Evolutionary conservation across 2,797 vertebrate genomes (phyloP).

Genomic region (Pantherophis alleghaniensis): DNA sequence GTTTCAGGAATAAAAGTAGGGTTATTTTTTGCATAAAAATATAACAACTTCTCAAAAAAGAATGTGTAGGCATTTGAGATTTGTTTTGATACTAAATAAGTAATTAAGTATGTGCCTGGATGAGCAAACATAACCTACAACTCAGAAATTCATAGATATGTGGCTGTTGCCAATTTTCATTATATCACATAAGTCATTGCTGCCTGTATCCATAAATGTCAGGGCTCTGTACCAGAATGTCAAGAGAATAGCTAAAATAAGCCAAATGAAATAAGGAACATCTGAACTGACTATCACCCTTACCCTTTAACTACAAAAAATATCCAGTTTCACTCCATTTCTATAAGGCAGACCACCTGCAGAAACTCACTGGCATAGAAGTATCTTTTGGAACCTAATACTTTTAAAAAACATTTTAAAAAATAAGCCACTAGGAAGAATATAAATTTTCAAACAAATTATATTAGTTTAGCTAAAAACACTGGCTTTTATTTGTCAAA

Average conservation of each 20-base stretch:
- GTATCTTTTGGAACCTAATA: background rate
- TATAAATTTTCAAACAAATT: background rate
- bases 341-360: constrained; percentile 11
- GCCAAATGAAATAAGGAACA: background rate
- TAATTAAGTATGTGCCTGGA: background rate
- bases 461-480: background rate
- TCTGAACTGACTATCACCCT: background rate
- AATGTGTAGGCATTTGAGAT: background rate
- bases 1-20: background rate
- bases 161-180: background rate
- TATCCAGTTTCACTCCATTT: background rate
- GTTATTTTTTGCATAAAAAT: background rate
- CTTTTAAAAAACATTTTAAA: background rate
- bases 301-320: constrained; percentile 8
- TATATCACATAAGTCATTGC: background rate
- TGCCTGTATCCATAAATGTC: background rate
- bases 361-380: background rate
- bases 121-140: background rate
- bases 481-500: background rate
- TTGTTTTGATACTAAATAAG: background rate
- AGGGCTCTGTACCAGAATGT: background rate
- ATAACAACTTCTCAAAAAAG: background rate
- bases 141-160: background rate
- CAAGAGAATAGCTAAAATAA: background rate
- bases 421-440: background rate